Conservation (phyloP, 2,797 vertebrate genomes). For the Hafferia zeledoni region DNA sequence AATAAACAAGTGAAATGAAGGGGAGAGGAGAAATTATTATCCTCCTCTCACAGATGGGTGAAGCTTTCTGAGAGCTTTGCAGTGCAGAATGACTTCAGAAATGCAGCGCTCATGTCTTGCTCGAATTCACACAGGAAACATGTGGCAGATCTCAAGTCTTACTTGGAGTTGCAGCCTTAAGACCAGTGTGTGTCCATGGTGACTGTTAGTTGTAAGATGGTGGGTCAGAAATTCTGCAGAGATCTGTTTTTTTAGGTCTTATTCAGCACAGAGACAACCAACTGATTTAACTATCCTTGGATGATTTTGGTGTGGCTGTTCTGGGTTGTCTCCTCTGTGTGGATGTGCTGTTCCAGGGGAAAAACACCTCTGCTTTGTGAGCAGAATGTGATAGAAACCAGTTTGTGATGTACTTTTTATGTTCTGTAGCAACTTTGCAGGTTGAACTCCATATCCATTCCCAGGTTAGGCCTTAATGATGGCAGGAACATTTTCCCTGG, state of each 20-base stretch:
- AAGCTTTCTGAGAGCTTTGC: background rate
- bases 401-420: background rate
- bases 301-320: background rate
- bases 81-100: background rate
- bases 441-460: background rate
- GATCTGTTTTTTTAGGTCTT: background rate
- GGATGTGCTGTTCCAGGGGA: background rate
- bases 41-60: background rate
- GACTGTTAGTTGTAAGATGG: background rate
- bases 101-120: background rate
- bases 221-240: background rate
- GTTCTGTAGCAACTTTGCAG: background rate
- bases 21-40: background rate
- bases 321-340: background rate
- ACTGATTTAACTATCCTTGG: background rate
- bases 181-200: background rate
- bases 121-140: background rate
- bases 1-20: conserved; percentile 48
- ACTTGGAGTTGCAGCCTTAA: background rate
- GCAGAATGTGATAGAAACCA: background rate
- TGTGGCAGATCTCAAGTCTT: background rate
- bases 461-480: background rate
- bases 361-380: background rate
- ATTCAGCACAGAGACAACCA: background rate
- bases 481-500: background rate